These are phyloP conservation scores for Salvelinus sp. DNA, from an alignment of 2,113 vertebrate genomes.

Conservation along the genomic window DNA sequence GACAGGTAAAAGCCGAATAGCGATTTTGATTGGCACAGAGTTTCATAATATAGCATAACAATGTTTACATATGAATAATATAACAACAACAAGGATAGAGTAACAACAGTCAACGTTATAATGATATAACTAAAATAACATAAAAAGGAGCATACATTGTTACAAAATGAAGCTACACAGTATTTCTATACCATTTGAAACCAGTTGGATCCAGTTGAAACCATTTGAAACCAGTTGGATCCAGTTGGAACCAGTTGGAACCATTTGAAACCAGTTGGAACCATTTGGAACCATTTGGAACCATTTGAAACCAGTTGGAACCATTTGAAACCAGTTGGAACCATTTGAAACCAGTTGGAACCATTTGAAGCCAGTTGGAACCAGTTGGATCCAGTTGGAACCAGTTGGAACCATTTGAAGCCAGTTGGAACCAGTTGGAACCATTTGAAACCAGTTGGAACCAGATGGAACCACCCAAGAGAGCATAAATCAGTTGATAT, in stretches of 20 bases:
- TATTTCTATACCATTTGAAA: conserved; percentile 35
- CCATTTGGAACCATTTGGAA: too few species aligned
- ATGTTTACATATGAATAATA: conserved; percentile 51
- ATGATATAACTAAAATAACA: conserved; percentile 44
- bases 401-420: conserved; percentile 30
- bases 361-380: too few species aligned
- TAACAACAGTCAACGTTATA: conserved; percentile 45
- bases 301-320: too few species aligned
- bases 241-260: background rate
- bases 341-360: too few species aligned
- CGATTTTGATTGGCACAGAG: conserved; percentile 26
- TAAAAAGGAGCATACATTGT: conserved; percentile 57
- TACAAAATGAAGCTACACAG: conserved; percentile 60
- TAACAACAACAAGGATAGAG: conserved; percentile 36
- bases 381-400: too few species aligned
- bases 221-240: too few species aligned
- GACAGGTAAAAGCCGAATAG: conserved; percentile 29
- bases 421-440: conserved; percentile 31
- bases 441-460: background rate
- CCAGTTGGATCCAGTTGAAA: background rate
- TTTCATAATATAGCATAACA: conserved; percentile 21
- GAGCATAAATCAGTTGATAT: conserved; percentile 59
- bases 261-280: too few species aligned
- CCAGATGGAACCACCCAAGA: conserved; percentile 30
- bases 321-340: too few species aligned